A percentile compares a stretch with the other conserved stretches of the same genome.
Evolutionary conservation across 2,888 invertebrate genomes (phyloP).

Genomic region (Lypha dubia): DNA sequence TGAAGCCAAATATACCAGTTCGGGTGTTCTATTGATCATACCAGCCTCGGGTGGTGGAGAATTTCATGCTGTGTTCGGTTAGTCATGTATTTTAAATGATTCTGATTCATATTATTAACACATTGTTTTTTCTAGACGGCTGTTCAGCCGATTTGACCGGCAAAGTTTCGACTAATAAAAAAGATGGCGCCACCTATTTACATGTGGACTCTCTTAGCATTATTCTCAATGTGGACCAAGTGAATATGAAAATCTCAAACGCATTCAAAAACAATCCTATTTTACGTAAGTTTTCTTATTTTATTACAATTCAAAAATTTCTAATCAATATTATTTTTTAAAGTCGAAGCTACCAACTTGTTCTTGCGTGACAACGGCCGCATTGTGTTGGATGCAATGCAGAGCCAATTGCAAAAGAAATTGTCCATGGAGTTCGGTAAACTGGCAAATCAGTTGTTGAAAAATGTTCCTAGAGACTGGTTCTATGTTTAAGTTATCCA

Average conservation of each 20-base stretch:
- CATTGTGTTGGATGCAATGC: slow-evolving; percentile 88
- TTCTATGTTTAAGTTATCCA: slow-evolving; percentile 82
- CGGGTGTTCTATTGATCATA: slow-evolving; percentile 88
- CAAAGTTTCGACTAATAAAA: slow-evolving; percentile 84
- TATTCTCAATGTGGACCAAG: slow-evolving; percentile 86
- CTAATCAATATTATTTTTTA: slow-evolving; percentile 74
- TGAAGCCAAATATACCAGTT: slow-evolving; percentile 87
- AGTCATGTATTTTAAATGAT: slow-evolving; percentile 57
- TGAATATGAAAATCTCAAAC: slow-evolving; percentile 87
- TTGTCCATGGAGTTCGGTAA: slow-evolving; percentile 86
- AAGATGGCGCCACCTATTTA: slow-evolving; percentile 84
- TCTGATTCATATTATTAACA: background rate
- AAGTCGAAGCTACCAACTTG: slow-evolving; percentile 89
- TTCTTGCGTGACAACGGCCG: slow-evolving; percentile 88
- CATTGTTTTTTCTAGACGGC: slow-evolving; percentile 84
- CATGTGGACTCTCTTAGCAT: slow-evolving; percentile 87
- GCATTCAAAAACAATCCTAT: slow-evolving; percentile 88
- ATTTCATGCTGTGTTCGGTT: slow-evolving; percentile 87
- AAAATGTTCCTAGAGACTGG: slow-evolving; percentile 86
- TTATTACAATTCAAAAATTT: background rate
- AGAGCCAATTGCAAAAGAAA: slow-evolving; percentile 87
- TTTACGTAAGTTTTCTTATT: slow-evolving; percentile 85
- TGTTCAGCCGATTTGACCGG: slow-evolving; percentile 86
- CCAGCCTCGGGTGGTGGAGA: slow-evolving; percentile 89
- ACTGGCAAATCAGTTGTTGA: slow-evolving; percentile 87